Evolutionary conservation across 2,888 invertebrate species (phyloP).

Genomic region (Heteromurus nitidus): DNA sequence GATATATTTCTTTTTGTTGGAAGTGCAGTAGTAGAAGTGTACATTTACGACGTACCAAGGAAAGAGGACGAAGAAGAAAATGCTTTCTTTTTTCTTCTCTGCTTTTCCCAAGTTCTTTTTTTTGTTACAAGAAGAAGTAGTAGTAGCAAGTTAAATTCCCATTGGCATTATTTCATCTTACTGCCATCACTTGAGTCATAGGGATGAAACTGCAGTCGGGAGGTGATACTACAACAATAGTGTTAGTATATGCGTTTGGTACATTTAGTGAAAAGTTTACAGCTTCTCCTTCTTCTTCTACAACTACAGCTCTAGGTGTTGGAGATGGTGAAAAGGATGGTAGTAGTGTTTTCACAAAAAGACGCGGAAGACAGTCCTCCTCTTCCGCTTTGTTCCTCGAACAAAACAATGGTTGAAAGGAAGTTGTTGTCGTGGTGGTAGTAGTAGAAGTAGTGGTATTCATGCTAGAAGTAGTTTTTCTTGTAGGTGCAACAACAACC

Average conservation of each 20-base stretch:
- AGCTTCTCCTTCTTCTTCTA: conserved; percentile 21
- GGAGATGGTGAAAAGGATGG: no score
- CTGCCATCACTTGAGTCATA: conserved; percentile 14
- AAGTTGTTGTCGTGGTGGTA: conserved; percentile 40
- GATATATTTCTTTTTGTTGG: no score
- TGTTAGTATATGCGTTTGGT: conserved; percentile 53
- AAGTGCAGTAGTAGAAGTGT: no score
- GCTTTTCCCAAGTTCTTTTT: no score
- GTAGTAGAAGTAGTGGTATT: neutral
- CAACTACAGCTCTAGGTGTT: neutral
- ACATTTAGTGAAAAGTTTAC: conserved; percentile 25
- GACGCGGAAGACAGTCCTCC: conserved; percentile 50
- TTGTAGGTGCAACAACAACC: conserved; percentile 28
- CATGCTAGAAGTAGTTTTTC: conserved; percentile 30
- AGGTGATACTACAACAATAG: conserved; percentile 17
- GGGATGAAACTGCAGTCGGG: conserved; percentile 6
- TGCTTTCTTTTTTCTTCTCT: no score
- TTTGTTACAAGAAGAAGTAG: no score
- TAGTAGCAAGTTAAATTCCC: conserved; percentile 59
- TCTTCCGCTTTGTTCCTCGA: conserved; percentile 52
- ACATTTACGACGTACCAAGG: no score
- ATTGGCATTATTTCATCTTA: conserved; percentile 60
- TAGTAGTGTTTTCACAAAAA: conserved; percentile 43
- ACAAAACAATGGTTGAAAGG: conserved; percentile 50
- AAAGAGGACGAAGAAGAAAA: no score